These are phyloP conservation scores for Poicephalus gulielmi DNA, from an alignment of 2,113 vertebrate species.

Conservation along the genomic window DNA sequence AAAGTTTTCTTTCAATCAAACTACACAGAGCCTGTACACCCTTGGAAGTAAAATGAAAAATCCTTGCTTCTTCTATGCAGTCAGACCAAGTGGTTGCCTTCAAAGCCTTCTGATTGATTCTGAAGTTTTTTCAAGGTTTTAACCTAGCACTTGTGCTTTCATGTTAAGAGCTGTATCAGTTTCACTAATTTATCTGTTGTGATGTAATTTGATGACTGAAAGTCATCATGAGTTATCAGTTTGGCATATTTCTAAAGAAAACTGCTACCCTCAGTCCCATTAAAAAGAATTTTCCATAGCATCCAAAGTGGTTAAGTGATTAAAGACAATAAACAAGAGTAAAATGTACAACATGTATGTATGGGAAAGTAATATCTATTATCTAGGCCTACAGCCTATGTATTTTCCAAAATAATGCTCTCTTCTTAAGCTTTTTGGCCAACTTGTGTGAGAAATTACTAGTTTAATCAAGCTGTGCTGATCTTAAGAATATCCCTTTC, in stretches of 20 bases:
- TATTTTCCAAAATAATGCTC: not conserved
- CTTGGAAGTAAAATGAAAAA: constrained; percentile 27
- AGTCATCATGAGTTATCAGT: not conserved
- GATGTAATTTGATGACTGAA: not conserved
- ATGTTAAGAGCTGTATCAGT: not conserved
- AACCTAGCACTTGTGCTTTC: not conserved
- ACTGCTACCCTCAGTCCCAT: not conserved
- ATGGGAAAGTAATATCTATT: not conserved
- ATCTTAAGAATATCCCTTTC: not conserved
- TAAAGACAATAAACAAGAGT: not conserved
- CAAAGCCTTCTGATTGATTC: constrained; percentile 27
- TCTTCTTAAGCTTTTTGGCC: not conserved
- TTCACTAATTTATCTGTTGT: not conserved
- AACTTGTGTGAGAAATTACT: not conserved
- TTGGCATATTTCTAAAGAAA: not conserved
- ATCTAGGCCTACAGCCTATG: not conserved
- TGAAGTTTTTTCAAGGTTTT: not conserved
- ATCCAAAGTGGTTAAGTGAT: not conserved
- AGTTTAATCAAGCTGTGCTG: not conserved
- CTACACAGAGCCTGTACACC: not conserved
- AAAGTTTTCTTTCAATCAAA: constrained; percentile 19
- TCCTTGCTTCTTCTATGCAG: not conserved
- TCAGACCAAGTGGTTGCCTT: not conserved
- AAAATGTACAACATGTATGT: not conserved
- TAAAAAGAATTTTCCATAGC: not conserved